phyloP scores from a whole-genome alignment of 2,888 invertebrate species.

The Volucella inflata region DNA sequence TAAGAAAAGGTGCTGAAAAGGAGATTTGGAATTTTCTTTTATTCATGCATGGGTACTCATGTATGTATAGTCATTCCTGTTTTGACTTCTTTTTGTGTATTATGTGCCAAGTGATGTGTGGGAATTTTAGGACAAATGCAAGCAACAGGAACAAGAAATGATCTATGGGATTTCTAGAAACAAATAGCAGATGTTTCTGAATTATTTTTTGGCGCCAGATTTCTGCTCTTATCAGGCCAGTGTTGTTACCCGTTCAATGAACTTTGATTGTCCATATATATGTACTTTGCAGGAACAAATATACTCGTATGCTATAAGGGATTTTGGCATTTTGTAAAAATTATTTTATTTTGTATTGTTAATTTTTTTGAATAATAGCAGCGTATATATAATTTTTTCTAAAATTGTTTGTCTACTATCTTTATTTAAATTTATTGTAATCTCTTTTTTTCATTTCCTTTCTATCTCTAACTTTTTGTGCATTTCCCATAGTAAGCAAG shows the following conservation, averaged over 20 bases:
- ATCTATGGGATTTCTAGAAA: conserved; percentile 30
- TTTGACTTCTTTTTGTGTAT: conserved; percentile 33
- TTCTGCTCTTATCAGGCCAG: neutral
- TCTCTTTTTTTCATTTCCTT: conserved; percentile 29
- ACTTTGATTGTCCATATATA: conserved; percentile 17
- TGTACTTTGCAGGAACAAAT: neutral
- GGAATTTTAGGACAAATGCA: conserved; percentile 9
- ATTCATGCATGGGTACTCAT: neutral
- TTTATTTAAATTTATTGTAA: conserved; percentile 24
- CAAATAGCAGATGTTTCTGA: conserved; percentile 56
- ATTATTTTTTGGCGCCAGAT: conserved; percentile 63
- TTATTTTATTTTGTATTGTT: conserved; percentile 22
- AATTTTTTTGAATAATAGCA: conserved; percentile 26
- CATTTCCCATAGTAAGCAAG: conserved; percentile 49
- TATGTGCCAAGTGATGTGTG: conserved; percentile 1
- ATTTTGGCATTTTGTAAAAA: conserved; percentile 50
- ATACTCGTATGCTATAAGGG: conserved; percentile 21
- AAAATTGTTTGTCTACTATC: conserved; percentile 33
- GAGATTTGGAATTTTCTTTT: conserved; percentile 31
- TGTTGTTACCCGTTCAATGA: conserved; percentile 9
- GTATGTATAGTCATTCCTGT: conserved; percentile 17
- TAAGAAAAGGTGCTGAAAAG: conserved; percentile 47
- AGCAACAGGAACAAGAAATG: conserved; percentile 46
- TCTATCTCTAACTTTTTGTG: conserved; percentile 47
- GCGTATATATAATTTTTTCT: conserved; percentile 22